phyloP scores from a whole-genome alignment of 1,140 invertebrate species.

The Eumeta japonica region DNA sequence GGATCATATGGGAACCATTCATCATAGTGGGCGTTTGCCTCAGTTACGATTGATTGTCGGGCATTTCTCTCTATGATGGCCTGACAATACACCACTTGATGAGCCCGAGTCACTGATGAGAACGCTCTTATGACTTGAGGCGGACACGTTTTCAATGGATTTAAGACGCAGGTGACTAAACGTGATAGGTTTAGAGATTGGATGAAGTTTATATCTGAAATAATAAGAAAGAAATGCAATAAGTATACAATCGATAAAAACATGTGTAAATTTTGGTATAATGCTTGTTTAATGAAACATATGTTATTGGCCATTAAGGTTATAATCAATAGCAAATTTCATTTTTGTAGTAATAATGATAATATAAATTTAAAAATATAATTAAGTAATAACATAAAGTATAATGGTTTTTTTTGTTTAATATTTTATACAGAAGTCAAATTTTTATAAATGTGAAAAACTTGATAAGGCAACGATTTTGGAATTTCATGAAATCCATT shows the following conservation, averaged over 20 bases:
- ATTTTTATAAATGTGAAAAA: no score
- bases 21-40: slow-evolving; percentile 21
- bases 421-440: no score
- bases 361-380: no score
- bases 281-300: no score
- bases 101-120: slow-evolving; percentile 77
- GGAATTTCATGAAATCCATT: no score
- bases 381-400: no score
- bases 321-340: no score
- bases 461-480: no score
- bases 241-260: slow-evolving; percentile 6
- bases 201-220: slow-evolving; percentile 74
- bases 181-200: slow-evolving; percentile 79
- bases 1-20: slow-evolving; percentile 57
- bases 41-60: slow-evolving; percentile 59
- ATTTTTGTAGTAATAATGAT: no score
- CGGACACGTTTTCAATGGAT: slow-evolving; percentile 80
- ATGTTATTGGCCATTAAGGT: no score
- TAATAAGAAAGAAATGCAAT: slow-evolving; percentile 10
- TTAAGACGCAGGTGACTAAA: slow-evolving; percentile 79
- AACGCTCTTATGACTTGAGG: slow-evolving; percentile 79
- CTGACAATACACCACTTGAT: slow-evolving; percentile 91
- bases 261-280: no score
- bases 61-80: slow-evolving; percentile 85
- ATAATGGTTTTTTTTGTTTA: no score